Conservation (phyloP, 2,113 vertebrate genomes). For the Isichthys henryi region DNA sequence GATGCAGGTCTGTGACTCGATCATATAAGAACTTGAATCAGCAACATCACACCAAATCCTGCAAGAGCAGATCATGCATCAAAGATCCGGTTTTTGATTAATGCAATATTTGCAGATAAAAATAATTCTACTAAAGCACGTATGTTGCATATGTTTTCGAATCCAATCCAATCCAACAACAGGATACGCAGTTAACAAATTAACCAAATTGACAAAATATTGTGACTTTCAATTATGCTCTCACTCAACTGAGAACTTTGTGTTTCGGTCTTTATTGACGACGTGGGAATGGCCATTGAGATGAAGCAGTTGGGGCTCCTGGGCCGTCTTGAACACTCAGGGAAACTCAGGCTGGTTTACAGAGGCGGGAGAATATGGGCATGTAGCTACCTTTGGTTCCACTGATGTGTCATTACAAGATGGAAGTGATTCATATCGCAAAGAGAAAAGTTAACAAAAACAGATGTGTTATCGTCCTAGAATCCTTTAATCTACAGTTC, state of each 20-base stretch:
- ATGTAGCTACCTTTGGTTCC: neutral
- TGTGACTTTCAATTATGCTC: neutral
- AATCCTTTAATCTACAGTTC: neutral
- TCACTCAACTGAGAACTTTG: neutral
- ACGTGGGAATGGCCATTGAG: neutral
- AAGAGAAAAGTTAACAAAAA: neutral
- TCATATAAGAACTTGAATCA: neutral
- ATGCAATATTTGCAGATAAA: neutral
- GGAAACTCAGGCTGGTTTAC: neutral
- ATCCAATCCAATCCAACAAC: neutral
- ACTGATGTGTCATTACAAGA: neutral
- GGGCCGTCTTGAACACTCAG: neutral
- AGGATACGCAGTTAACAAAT: neutral
- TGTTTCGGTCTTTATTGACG: neutral
- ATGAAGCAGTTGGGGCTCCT: neutral
- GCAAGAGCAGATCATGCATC: neutral
- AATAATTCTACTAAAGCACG: neutral
- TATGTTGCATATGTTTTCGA: neutral
- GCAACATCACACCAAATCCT: neutral
- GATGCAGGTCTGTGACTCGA: neutral
- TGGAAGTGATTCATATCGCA: conserved; percentile 1
- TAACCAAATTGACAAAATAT: neutral
- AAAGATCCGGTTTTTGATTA: neutral
- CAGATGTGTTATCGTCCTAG: neutral
- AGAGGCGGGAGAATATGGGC: neutral